Base-by-base conservation (phyloP, 2,797 vertebrate species). In the Sebastes nivosus region DNA sequence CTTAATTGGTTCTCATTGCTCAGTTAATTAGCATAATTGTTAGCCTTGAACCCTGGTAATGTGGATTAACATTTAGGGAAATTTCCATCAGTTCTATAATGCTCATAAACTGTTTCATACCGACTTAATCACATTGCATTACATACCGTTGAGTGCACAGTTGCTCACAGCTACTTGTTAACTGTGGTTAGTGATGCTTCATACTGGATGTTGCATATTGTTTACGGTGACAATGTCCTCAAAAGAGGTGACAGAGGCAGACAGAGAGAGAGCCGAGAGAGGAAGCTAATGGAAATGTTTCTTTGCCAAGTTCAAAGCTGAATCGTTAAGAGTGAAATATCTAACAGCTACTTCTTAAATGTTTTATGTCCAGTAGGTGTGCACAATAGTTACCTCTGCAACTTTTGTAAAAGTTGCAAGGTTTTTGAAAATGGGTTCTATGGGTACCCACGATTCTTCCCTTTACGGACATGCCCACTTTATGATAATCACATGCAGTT, bases 181-280 rank as follows among this genome's bases (percentile, higher is more conserved):
- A 32, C 13, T 38, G 20, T 50, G 27, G 24, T 63, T 25, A 61
- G 22, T 46, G 42, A 67, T n/a, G n/a, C 29, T n/a, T 73, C 12
- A n/a, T 22, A 20, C 42, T 30, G 25, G n/a, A 60, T 74, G 69
- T 25, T 77, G 30, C 14, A 11, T 67, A 13, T 68, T 50, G 66
- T 74, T 61, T 75, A 36, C 27, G 57, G 6, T 72, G 57, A 57
- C 64, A 55, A 10, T 78, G 70, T 30, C 65, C 12, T 75, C 27
- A 65, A 64, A 68, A 80, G 59, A 57, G 72, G 61, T 74, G 83
- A 77, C 72, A 50, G 38, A 74, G 60, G 72, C 50, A 54, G 50
- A 54, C 50, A 65, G 54, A 63, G 72, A 85, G 81, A 71, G 46
- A 77, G 77, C 67, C 72, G 64, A 82, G 67, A 69, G 70, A 80